These are phyloP conservation scores for Oceanodroma leucorhoa DNA, from an alignment of 2,797 vertebrate species.

Conservation along the genomic window DNA sequence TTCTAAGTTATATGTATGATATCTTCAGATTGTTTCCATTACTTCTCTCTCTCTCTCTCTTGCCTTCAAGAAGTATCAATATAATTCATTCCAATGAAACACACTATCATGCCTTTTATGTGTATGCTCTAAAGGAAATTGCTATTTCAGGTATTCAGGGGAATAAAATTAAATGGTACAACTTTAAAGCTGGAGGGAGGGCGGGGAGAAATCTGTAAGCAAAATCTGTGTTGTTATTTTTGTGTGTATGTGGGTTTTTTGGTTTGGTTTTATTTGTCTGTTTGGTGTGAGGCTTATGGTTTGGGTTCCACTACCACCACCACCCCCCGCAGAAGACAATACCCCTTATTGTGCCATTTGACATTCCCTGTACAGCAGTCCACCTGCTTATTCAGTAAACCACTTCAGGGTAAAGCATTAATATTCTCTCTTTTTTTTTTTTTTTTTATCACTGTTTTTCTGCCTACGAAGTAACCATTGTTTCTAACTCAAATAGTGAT, in stretches of 20 bases:
- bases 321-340: neutral
- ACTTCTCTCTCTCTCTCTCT: neutral
- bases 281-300: neutral
- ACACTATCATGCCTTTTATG: neutral
- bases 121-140: conserved; percentile 10
- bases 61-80: neutral
- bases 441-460: neutral
- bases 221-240: neutral
- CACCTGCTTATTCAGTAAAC: neutral
- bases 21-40: neutral
- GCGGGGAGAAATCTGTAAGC: neutral
- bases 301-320: neutral
- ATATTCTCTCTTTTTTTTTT: neutral
- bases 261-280: neutral
- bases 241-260: no score
- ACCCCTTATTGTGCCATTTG: neutral
- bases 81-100: neutral
- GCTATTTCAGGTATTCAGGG: neutral
- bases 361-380: neutral
- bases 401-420: neutral
- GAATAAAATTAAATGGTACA: neutral
- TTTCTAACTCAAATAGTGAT: neutral
- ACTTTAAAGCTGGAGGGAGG: neutral
- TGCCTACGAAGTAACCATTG: neutral
- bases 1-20: neutral